Percentiles rank a stretch among this genome's conserved stretches.
phyloP scores from a whole-genome alignment of 2,113 vertebrate genomes.

The Sylvietta virens region DNA sequence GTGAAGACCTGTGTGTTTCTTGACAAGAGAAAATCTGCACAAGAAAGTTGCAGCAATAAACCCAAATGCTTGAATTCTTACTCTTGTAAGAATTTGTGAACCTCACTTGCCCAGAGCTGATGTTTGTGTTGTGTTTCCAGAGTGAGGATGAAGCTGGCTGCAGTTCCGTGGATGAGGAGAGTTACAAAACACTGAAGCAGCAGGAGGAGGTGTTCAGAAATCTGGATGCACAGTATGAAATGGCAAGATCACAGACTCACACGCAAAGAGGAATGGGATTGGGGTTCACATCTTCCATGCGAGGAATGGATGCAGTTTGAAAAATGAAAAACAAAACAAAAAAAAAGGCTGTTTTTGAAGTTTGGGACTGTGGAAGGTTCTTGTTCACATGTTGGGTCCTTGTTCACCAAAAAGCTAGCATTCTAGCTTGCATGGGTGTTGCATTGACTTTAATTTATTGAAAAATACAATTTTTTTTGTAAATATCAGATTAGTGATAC shows the following conservation, averaged over 20 bases:
- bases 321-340: neutral
- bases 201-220: constrained; percentile 98
- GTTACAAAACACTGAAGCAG: constrained; percentile 92
- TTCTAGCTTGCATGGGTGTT: constrained; percentile 95
- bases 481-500: constrained; percentile 87
- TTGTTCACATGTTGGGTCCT: constrained; percentile 78
- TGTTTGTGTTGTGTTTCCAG: constrained; percentile 52
- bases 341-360: constrained; percentile 22
- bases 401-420: constrained; percentile 86
- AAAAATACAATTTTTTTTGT: constrained; percentile 84
- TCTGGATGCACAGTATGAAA: constrained; percentile 96
- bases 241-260: constrained; percentile 97
- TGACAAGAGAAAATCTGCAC: neutral
- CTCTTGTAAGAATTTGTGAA: neutral
- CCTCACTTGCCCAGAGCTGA: neutral
- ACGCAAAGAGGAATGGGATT: constrained; percentile 98
- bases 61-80: neutral
- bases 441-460: constrained; percentile 96
- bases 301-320: constrained; percentile 96
- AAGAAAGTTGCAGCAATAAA: neutral
- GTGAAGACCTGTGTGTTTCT: neutral
- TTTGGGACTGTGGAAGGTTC: constrained; percentile 72
- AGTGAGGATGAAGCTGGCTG: constrained; percentile 87
- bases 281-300: constrained; percentile 91
- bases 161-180: constrained; percentile 86